phyloP scores from a whole-genome alignment of 1,140 invertebrate species.

The Polypedilum vanderplanki region DNA sequence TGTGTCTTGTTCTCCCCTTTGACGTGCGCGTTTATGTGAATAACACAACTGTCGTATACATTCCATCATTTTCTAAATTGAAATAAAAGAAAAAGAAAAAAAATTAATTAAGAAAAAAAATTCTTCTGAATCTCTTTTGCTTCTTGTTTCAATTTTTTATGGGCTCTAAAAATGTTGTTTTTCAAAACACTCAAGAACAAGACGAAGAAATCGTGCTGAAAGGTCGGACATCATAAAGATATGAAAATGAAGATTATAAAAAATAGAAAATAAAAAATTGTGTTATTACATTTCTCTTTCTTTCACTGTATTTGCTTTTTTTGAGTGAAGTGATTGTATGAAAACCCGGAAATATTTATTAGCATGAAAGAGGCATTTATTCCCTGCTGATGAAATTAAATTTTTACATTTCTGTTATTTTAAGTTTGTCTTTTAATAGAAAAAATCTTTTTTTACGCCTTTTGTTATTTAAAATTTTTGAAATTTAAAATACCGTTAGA shows the following conservation, averaged over 20 bases:
- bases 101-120: conserved; percentile 8
- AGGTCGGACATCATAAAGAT: conserved; percentile 28
- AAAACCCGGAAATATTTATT: conserved; percentile 28
- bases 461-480: no score
- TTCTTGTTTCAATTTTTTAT: background rate
- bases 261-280: conserved; percentile 9
- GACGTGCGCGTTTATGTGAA: conserved; percentile 3
- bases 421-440: no score
- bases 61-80: conserved; percentile 10
- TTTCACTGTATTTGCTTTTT: no score
- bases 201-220: conserved; percentile 21
- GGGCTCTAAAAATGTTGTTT: background rate
- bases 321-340: background rate
- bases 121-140: background rate
- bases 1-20: background rate
- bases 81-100: background rate
- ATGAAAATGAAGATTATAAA: conserved; percentile 25
- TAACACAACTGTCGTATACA: background rate
- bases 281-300: background rate
- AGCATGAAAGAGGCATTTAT: background rate
- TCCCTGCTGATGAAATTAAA: background rate
- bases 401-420: background rate
- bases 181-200: background rate
- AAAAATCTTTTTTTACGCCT: no score
- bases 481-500: no score